These are phyloP conservation scores for Hylyphantes graminicola DNA, from an alignment of 1,140 invertebrate genomes.

Conservation along the genomic window DNA sequence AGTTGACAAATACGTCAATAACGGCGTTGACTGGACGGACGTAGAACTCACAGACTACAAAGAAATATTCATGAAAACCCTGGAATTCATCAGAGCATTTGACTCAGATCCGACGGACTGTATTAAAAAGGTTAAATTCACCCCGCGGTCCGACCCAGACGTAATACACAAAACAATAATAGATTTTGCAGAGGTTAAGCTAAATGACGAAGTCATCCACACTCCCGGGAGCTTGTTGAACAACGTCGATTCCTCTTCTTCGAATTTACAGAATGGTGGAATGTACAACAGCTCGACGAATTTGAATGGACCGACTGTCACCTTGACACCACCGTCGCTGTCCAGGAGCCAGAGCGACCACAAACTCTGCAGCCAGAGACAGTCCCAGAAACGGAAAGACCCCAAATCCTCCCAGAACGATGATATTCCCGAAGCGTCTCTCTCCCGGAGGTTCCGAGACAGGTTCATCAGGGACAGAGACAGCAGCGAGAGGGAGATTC, in stretches of 20 bases:
- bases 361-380: slow-evolving; percentile 78
- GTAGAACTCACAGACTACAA: slow-evolving; percentile 82
- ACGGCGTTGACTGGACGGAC: slow-evolving; percentile 74
- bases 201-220: slow-evolving; percentile 65
- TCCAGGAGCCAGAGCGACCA: slow-evolving; percentile 94
- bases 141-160: slow-evolving; percentile 51
- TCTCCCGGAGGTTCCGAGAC: slow-evolving; percentile 38
- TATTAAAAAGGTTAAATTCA: slow-evolving; percentile 81
- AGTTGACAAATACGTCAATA: slow-evolving; percentile 89
- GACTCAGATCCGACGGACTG: slow-evolving; percentile 89
- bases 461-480: slow-evolving; percentile 32
- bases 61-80: slow-evolving; percentile 90
- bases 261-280: background rate
- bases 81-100: slow-evolving; percentile 90
- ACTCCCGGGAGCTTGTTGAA: slow-evolving; percentile 1
- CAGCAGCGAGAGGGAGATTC: slow-evolving; percentile 7
- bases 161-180: slow-evolving; percentile 64
- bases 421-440: background rate
- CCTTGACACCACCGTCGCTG: slow-evolving; percentile 68
- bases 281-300: slow-evolving; percentile 26
- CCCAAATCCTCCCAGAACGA: background rate
- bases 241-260: background rate
- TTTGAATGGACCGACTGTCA: slow-evolving; percentile 17
- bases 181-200: slow-evolving; percentile 88
- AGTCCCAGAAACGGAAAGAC: slow-evolving; percentile 69